Percentiles rank a stretch among this genome's conserved stretches.
phyloP scores from a whole-genome alignment of 2,888 invertebrate species.

The Atrina japonica region DNA sequence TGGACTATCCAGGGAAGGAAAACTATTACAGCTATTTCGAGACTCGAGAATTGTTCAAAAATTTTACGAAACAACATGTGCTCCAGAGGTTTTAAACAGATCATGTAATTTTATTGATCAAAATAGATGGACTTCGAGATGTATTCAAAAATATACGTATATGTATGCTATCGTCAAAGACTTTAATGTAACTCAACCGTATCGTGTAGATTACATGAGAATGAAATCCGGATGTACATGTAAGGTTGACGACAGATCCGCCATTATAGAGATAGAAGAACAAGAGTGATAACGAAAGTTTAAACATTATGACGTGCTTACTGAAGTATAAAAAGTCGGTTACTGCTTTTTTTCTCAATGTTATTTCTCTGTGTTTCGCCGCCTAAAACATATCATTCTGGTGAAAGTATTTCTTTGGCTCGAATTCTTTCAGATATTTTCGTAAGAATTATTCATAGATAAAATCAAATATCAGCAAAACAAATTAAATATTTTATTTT shows the following conservation, averaged over 20 bases:
- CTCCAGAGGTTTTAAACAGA: constrained; percentile 86
- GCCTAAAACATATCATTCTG: too few species aligned
- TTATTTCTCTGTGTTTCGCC: too few species aligned
- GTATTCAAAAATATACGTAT: constrained; percentile 91
- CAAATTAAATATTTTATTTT: too few species aligned
- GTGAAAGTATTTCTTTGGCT: too few species aligned
- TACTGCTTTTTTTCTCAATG: too few species aligned
- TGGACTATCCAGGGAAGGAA: constrained; percentile 86
- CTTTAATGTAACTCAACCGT: constrained; percentile 82
- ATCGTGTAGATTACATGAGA: constrained; percentile 91
- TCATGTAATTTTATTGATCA: constrained; percentile 89
- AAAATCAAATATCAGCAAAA: too few species aligned
- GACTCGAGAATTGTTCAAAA: constrained; percentile 83
- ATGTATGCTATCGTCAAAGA: constrained; percentile 91
- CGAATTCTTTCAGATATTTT: too few species aligned
- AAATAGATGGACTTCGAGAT: constrained; percentile 87
- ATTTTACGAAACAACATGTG: constrained; percentile 91
- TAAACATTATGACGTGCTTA: too few species aligned
- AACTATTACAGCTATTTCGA: constrained; percentile 87
- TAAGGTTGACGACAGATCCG: constrained; percentile 83
- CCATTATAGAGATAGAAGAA: constrained; percentile 32
- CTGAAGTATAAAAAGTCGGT: too few species aligned
- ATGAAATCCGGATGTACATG: constrained; percentile 93
- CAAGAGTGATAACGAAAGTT: too few species aligned
- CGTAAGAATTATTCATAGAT: too few species aligned